Conservation (phyloP, 1,140 invertebrate species). For the Drosophila suzukii region DNA sequence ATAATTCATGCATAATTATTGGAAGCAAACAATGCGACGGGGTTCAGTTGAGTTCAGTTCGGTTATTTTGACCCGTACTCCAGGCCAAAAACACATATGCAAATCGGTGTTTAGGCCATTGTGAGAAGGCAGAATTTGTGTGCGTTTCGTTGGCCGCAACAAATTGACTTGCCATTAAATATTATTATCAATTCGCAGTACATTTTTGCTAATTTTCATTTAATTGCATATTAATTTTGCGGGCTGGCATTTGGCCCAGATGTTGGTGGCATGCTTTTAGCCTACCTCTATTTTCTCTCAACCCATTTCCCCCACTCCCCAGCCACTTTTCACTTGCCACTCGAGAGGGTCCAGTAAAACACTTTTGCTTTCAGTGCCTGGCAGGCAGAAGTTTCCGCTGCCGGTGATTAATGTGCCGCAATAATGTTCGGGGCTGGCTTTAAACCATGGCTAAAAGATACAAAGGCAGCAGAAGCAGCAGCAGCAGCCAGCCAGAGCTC, state of each 20-base stretch:
- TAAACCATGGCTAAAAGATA: slow-evolving; percentile 70
- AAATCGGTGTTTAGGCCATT: slow-evolving; percentile 39
- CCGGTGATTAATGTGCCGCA: slow-evolving; percentile 74
- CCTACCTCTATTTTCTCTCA: background rate
- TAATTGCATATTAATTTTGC: slow-evolving; percentile 79
- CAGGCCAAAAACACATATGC: slow-evolving; percentile 18
- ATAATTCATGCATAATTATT: slow-evolving; percentile 79
- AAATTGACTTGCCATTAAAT: slow-evolving; percentile 77
- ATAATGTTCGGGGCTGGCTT: slow-evolving; percentile 70
- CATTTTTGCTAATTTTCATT: slow-evolving; percentile 68
- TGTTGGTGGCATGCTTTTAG: slow-evolving; percentile 65
- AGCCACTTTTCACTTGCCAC: slow-evolving; percentile 55
- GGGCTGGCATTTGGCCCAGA: slow-evolving; percentile 32
- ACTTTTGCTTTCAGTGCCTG: slow-evolving; percentile 72
- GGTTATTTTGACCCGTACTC: slow-evolving; percentile 12
- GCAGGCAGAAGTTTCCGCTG: slow-evolving; percentile 61
- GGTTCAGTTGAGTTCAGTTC: slow-evolving; percentile 7
- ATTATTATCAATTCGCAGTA: slow-evolving; percentile 75
- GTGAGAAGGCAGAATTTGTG: background rate
- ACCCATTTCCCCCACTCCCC: background rate
- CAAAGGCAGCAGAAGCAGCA: slow-evolving; percentile 18
- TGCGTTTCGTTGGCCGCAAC: slow-evolving; percentile 38
- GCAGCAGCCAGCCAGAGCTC: slow-evolving; percentile 18
- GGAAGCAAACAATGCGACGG: slow-evolving; percentile 49
- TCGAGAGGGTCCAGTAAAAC: slow-evolving; percentile 66